Base-by-base conservation (phyloP, 2,888 invertebrate species). In the Flexamia atlantica region DNA sequence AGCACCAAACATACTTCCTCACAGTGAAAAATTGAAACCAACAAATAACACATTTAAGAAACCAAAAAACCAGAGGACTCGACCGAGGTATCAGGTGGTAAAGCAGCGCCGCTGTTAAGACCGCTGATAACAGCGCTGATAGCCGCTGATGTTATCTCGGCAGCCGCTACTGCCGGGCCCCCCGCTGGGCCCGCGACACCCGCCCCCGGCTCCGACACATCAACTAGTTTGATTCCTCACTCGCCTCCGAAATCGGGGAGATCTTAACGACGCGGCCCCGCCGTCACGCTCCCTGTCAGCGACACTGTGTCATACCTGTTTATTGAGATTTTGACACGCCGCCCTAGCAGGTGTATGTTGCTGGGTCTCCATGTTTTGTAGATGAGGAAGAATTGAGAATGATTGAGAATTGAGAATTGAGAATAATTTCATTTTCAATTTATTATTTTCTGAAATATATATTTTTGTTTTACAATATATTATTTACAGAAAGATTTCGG, bases 171-270 rank as follows among this genome's bases (percentile, higher is more conserved):
- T 23, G 10, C 32, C 72, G 40, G 28, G 70, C n/a, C 72, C 23
- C 72, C 36, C 42, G 40, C 72, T 42, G 72, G 12, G 72, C 23
- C 20, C 14, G 14, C 64, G 64, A 64, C 64, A 64, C 64, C 64
- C 70, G 10, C 20, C 20, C 10, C 3, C 72, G 7, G 23, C 23
- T 23, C 36, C 23, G 20, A 28, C 10, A 46, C 76, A 17, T 76
- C 76, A 72, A 40, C 40, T 72, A 40, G 20, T 72, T 72, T 72
- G 72, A 72, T 72, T 72, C 20, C 40, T 72, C 72, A 72, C 72
- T 72, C 68, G 14, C 40, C 9, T 40, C 30, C 30, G 64, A 57
- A 10, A 64, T 64, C 64, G 30, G 64, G 30, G 28, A 23, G 64
- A 53, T 53, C 20, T 53, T 53, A 53, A 53, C 53, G 20, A 20